Evolutionary conservation across 2,888 invertebrate species (phyloP).

Genomic region (Furcula furcula): DNA sequence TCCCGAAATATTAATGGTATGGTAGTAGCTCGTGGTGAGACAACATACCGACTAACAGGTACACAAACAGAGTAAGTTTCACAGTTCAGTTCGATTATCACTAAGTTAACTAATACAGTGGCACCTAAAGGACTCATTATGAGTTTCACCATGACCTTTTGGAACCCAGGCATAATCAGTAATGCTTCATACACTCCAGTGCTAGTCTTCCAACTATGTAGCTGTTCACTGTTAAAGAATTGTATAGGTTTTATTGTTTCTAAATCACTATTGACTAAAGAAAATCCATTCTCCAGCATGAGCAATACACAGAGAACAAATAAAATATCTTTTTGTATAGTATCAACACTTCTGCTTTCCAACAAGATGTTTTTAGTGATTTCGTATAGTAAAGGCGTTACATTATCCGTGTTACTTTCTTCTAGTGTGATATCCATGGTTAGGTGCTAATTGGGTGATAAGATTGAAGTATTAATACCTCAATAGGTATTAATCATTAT

Average conservation of each 20-base stretch:
- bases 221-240: slow-evolving; percentile 34
- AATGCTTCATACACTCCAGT: slow-evolving; percentile 50
- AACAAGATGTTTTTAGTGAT: slow-evolving; percentile 42
- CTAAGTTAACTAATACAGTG: slow-evolving; percentile 56
- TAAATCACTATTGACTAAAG: slow-evolving; percentile 36
- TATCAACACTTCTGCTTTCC: slow-evolving; percentile 42
- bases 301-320: slow-evolving; percentile 55
- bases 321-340: slow-evolving; percentile 59
- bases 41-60: slow-evolving; percentile 62
- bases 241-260: slow-evolving; percentile 29
- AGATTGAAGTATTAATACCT: no score
- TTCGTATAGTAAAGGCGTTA: slow-evolving; percentile 48
- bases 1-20: slow-evolving; percentile 64
- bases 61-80: slow-evolving; percentile 70
- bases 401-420: slow-evolving; percentile 56
- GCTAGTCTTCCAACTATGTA: slow-evolving; percentile 46
- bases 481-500: no score
- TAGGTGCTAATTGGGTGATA: no score
- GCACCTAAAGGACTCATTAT: slow-evolving; percentile 60
- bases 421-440: slow-evolving; percentile 51
- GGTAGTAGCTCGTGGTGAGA: slow-evolving; percentile 53
- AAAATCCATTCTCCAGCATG: slow-evolving; percentile 67
- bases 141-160: slow-evolving; percentile 48
- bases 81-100: slow-evolving; percentile 48
- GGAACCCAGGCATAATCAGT: slow-evolving; percentile 52